Conservation (phyloP, 2,113 vertebrate genomes). For the Lampris incognitus region DNA sequence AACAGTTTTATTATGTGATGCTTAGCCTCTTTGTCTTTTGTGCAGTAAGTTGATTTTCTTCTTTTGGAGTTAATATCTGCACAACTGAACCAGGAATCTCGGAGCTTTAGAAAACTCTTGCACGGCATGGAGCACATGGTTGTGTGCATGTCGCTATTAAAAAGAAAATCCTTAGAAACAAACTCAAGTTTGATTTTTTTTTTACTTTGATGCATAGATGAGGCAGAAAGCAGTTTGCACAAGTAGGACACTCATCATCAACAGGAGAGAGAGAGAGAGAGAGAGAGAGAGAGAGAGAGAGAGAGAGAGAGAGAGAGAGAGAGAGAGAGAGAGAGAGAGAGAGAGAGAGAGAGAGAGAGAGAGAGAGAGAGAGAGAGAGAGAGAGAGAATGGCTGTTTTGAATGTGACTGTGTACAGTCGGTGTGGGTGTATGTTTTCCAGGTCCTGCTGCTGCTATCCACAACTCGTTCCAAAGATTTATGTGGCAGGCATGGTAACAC, state of each 20-base stretch:
- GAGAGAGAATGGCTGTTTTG: constrained; percentile 46
- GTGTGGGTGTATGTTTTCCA: constrained; percentile 70
- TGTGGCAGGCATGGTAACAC: constrained; percentile 82
- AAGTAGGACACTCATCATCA: constrained; percentile 59
- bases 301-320: constrained; percentile 30
- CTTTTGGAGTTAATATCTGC: too few relatives aligned
- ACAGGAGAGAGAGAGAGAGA: constrained; percentile 5
- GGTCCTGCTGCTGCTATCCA: constrained; percentile 85
- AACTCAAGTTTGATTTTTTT: too few relatives aligned
- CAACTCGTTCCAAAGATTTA: constrained; percentile 87
- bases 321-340: constrained; percentile 6
- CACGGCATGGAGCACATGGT: too few relatives aligned
- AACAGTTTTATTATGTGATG: too few relatives aligned
- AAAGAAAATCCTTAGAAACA: too few relatives aligned
- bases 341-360: constrained; percentile 9
- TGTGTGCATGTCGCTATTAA: too few relatives aligned
- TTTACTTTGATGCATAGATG: too few relatives aligned
- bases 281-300: constrained; percentile 21
- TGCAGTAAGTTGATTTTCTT: too few relatives aligned
- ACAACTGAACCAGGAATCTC: neutral
- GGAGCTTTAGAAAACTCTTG: neutral
- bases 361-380: constrained; percentile 26
- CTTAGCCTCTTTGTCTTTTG: too few relatives aligned
- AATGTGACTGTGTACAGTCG: constrained; percentile 55
- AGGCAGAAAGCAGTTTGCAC: neutral